These are phyloP conservation scores for Equus quagga DNA, from an alignment of 2,113 vertebrate genomes.

Conservation along the genomic window DNA sequence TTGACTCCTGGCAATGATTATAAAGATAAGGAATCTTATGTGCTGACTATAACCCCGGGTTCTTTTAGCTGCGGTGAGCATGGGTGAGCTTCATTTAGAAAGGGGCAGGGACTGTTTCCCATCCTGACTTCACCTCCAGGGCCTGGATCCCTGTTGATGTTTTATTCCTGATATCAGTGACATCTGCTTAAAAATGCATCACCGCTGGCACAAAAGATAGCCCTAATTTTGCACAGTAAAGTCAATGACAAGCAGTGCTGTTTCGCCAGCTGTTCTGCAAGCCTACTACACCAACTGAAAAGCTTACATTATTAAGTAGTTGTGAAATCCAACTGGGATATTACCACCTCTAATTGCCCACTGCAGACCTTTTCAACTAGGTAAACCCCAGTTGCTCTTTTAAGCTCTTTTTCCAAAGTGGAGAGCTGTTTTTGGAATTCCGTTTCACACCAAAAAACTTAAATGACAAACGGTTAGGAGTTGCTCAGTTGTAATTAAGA, in stretches of 20 bases:
- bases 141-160: slow-evolving; percentile 50
- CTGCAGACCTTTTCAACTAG: slow-evolving; percentile 74
- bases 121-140: slow-evolving; percentile 57
- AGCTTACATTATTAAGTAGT: slow-evolving; percentile 76
- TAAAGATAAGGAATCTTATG: background rate
- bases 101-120: background rate
- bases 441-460: background rate
- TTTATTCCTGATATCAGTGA: slow-evolving; percentile 54
- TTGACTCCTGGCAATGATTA: background rate
- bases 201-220: slow-evolving; percentile 53
- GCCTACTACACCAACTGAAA: slow-evolving; percentile 50
- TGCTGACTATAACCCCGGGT: background rate
- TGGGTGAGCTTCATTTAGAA: slow-evolving; percentile 61
- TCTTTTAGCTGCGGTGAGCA: background rate
- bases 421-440: slow-evolving; percentile 55
- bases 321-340: slow-evolving; percentile 80
- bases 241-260: slow-evolving; percentile 70
- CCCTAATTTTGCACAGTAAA: slow-evolving; percentile 68
- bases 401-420: slow-evolving; percentile 59
- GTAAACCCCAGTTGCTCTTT: slow-evolving; percentile 76
- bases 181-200: slow-evolving; percentile 80
- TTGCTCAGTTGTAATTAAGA: slow-evolving; percentile 55
- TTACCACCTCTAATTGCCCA: slow-evolving; percentile 76
- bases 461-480: background rate
- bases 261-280: slow-evolving; percentile 81